Conservation (phyloP, 2,888 invertebrate species). For the Mythimna lalbum region DNA sequence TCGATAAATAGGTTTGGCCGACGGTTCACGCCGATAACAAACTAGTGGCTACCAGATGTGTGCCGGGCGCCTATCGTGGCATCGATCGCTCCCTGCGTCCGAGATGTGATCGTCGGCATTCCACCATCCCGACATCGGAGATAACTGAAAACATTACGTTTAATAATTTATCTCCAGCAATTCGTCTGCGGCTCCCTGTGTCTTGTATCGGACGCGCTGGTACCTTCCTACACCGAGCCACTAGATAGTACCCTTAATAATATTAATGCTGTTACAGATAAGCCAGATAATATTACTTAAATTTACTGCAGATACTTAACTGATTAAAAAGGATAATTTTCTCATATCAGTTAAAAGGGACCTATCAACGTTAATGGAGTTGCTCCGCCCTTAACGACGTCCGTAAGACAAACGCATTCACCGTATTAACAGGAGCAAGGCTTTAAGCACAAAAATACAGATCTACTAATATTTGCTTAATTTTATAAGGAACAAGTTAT, state of each 20-base stretch:
- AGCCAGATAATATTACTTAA: constrained; percentile 57
- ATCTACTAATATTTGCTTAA: not conserved
- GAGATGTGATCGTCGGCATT: constrained; percentile 80
- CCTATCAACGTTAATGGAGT: constrained; percentile 58
- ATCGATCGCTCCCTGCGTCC: constrained; percentile 75
- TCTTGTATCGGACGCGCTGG: constrained; percentile 57
- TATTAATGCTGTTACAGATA: constrained; percentile 66
- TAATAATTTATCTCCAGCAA: constrained; percentile 81
- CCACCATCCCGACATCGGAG: constrained; percentile 76
- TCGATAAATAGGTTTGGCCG: constrained; percentile 82
- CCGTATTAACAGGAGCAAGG: constrained; percentile 29
- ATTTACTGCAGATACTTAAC: constrained; percentile 65
- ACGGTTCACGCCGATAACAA: constrained; percentile 81
- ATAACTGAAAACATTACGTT: constrained; percentile 81
- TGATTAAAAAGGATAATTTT: constrained; percentile 64
- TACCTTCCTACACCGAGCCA: constrained; percentile 51
- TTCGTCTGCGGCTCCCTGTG: constrained; percentile 75
- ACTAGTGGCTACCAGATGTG: constrained; percentile 83
- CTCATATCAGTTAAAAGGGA: constrained; percentile 57
- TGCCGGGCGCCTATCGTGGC: constrained; percentile 74
- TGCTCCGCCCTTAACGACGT: constrained; percentile 45
- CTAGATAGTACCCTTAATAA: constrained; percentile 62
- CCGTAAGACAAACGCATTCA: constrained; percentile 43
- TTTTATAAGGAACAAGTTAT: not conserved
- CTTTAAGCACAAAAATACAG: constrained; percentile 1